phyloP scores from a whole-genome alignment of 2,888 invertebrate genomes.

The Sialis fuliginosa region DNA sequence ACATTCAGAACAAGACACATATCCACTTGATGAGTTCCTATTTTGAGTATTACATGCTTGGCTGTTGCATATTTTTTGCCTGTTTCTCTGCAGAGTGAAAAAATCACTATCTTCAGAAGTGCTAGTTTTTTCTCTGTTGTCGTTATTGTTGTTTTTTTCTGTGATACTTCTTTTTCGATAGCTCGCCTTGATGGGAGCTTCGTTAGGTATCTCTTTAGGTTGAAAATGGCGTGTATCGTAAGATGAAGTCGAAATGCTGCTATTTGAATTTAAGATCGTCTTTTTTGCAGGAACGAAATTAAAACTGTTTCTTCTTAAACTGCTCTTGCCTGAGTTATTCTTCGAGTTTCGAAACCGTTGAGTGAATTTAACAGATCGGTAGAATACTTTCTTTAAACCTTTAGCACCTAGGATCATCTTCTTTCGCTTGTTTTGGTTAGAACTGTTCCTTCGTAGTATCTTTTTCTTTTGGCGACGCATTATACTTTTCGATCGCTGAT shows the following conservation, averaged over 20 bases:
- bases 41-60: slow-evolving; percentile 14
- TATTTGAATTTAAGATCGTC: slow-evolving; percentile 22
- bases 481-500: slow-evolving; percentile 74
- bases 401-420: slow-evolving; percentile 40
- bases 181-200: slow-evolving; percentile 15
- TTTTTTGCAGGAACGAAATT: background rate
- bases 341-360: slow-evolving; percentile 10
- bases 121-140: slow-evolving; percentile 17
- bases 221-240: slow-evolving; percentile 42
- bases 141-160: slow-evolving; percentile 5
- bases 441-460: slow-evolving; percentile 36
- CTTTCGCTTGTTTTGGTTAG: slow-evolving; percentile 35
- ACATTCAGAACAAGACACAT: slow-evolving; percentile 79
- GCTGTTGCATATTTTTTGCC: slow-evolving; percentile 16
- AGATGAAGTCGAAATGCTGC: slow-evolving; percentile 41
- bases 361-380: slow-evolving; percentile 24
- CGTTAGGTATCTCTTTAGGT: slow-evolving; percentile 30
- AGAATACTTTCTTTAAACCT: slow-evolving; percentile 44
- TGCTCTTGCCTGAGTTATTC: slow-evolving; percentile 4
- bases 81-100: slow-evolving; percentile 20
- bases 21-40: slow-evolving; percentile 35
- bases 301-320: slow-evolving; percentile 2
- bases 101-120: slow-evolving; percentile 30
- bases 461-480: slow-evolving; percentile 72
- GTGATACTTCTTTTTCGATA: slow-evolving; percentile 16